phyloP scores from a whole-genome alignment of 2,888 invertebrate species.

The Tigriopus californicus region DNA sequence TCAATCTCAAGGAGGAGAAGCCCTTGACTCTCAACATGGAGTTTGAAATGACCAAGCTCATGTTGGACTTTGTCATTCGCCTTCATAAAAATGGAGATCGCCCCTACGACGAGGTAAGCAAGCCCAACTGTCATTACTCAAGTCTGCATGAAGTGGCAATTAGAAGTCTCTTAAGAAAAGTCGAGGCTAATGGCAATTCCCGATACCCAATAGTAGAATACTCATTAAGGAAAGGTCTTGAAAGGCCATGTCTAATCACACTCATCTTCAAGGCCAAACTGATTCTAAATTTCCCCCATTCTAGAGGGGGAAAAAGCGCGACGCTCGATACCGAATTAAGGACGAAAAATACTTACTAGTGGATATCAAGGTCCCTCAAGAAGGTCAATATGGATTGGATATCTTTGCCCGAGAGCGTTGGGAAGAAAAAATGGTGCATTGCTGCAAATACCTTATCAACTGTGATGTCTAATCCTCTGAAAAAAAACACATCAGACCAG shows the following conservation, averaged over 20 bases:
- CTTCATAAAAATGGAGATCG: constrained; percentile 12
- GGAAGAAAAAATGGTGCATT: constrained; percentile 16
- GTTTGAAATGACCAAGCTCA: constrained; percentile 12
- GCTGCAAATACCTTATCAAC: constrained; percentile 16
- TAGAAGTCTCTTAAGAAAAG: not conserved
- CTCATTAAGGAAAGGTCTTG: no score
- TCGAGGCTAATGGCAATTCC: no score
- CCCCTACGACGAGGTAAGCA: not conserved
- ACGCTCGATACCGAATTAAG: constrained; percentile 6
- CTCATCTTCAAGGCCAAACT: no score
- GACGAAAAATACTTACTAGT: constrained; percentile 5
- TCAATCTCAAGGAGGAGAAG: constrained; percentile 10
- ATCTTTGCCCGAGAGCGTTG: constrained; percentile 10
- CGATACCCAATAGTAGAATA: no score
- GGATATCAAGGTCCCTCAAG: constrained; percentile 12
- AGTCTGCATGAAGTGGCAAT: no score
- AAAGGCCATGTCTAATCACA: no score
- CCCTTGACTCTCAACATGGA: constrained; percentile 15
- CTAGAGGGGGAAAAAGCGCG: not conserved
- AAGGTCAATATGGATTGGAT: constrained; percentile 15
- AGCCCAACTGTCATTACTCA: not conserved
- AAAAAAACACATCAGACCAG: not conserved
- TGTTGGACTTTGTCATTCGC: constrained; percentile 14
- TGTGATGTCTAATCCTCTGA: constrained; percentile 12
- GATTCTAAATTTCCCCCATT: not conserved